Percentiles rank a stretch among this genome's conserved stretches.
phyloP scores from a whole-genome alignment of 2,888 invertebrate species.

The Thereva nobilitata region DNA sequence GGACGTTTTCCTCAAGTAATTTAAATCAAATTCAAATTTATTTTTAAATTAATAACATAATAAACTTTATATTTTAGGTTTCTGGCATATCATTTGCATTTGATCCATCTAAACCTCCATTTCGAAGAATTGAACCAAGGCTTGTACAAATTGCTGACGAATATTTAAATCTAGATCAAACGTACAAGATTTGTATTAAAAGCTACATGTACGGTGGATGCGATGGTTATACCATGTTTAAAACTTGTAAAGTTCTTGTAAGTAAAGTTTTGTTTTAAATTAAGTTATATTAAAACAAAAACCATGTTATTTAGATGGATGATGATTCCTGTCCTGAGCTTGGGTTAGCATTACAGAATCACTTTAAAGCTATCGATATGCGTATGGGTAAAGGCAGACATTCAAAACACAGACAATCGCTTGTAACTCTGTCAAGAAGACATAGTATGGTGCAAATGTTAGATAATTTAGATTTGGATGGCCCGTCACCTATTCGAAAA shows the following conservation, averaged over 20 bases:
- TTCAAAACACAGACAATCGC: slow-evolving; percentile 82
- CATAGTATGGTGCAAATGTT: slow-evolving; percentile 80
- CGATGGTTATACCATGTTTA: slow-evolving; percentile 84
- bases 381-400: slow-evolving; percentile 70
- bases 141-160: slow-evolving; percentile 85
- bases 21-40: not conserved
- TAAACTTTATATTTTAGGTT: slow-evolving; percentile 58
- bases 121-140: slow-evolving; percentile 70
- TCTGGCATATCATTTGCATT: slow-evolving; percentile 79
- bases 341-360: slow-evolving; percentile 83
- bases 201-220: slow-evolving; percentile 79
- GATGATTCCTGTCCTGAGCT: slow-evolving; percentile 86
- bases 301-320: slow-evolving; percentile 64
- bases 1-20: slow-evolving; percentile 81
- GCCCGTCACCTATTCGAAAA: slow-evolving; percentile 70
- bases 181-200: slow-evolving; percentile 80
- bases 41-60: not conserved
- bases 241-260: slow-evolving; percentile 74
- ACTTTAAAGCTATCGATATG: slow-evolving; percentile 85
- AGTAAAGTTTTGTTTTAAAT: slow-evolving; percentile 46
- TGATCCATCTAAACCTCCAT: slow-evolving; percentile 71
- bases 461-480: slow-evolving; percentile 70
- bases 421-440: slow-evolving; percentile 79
- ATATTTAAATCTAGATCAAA: slow-evolving; percentile 71
- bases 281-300: not conserved